Conservation (phyloP, 2,797 vertebrate species). For the Leptatherina wallacei region DNA sequence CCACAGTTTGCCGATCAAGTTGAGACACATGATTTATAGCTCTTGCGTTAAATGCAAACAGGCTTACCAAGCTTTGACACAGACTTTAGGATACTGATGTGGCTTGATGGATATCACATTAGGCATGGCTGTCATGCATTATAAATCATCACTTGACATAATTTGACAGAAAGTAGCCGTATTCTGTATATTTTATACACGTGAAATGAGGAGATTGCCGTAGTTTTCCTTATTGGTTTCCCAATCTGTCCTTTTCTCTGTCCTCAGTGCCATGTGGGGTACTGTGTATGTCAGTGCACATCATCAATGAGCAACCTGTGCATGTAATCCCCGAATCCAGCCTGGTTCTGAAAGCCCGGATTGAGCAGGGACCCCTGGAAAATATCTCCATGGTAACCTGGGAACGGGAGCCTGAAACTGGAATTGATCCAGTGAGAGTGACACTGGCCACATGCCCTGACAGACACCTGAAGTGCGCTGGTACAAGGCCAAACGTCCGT, state of each 20-base stretch:
- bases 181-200: conserved; percentile 55
- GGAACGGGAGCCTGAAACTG: conserved; percentile 63
- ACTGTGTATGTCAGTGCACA: conserved; percentile 68
- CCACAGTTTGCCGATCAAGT: conserved; percentile 32
- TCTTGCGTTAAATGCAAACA: conserved; percentile 21
- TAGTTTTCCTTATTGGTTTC: conserved; percentile 43
- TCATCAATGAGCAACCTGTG: conserved; percentile 65
- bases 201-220: conserved; percentile 31
- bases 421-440: conserved; percentile 22
- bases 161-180: conserved; percentile 59
- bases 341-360: conserved; percentile 73
- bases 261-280: conserved; percentile 60
- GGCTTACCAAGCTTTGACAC: conserved; percentile 54
- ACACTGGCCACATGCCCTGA: conserved; percentile 73
- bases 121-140: conserved; percentile 53
- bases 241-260: conserved; percentile 21
- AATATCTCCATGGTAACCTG: conserved; percentile 70
- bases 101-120: conserved; percentile 73
- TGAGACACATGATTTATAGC: conserved; percentile 62
- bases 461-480: conserved; percentile 37
- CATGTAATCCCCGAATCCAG: conserved; percentile 60
- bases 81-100: conserved; percentile 61
- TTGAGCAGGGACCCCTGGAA: conserved; percentile 56
- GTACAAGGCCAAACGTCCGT: conserved; percentile 18
- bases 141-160: conserved; percentile 71